A percentile compares a stretch with the other conserved stretches of the same genome.
Conservation (phyloP, 2,113 vertebrate genomes). For the Campylorhamphus procurvoides region DNA sequence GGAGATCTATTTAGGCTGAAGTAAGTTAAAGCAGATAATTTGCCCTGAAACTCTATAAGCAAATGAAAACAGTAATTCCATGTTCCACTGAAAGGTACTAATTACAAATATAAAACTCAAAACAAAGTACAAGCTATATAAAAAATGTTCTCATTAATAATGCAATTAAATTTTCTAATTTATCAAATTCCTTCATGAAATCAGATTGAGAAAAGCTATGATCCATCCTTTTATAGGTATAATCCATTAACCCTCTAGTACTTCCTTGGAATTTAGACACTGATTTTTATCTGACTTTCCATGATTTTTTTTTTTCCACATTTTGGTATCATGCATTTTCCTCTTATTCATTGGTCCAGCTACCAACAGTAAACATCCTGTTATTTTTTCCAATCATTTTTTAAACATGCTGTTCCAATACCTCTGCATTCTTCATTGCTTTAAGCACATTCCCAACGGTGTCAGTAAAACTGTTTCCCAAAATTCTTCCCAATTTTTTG, state of each 20-base stretch:
- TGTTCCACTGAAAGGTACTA: neutral
- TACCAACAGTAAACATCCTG: neutral
- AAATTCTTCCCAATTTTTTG: slow-evolving; percentile 90
- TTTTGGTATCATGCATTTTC: slow-evolving; percentile 25
- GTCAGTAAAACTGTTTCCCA: slow-evolving; percentile 85
- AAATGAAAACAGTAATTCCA: neutral
- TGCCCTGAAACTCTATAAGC: neutral
- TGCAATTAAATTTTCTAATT: neutral
- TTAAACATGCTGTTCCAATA: slow-evolving; percentile 70
- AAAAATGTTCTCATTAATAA: neutral
- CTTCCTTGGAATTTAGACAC: neutral
- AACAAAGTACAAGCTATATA: neutral
- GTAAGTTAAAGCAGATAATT: neutral
- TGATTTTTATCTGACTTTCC: neutral
- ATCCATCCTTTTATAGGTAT: neutral
- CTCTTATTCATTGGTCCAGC: neutral
- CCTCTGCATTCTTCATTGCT: slow-evolving; percentile 94
- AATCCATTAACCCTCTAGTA: neutral
- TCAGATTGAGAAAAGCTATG: neutral
- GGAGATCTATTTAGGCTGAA: neutral
- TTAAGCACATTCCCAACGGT: slow-evolving; percentile 89
- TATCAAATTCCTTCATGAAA: neutral
- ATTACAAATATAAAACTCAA: neutral
- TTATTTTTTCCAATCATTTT: slow-evolving; percentile 27
- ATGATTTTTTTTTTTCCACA: neutral